A percentile compares a stretch with the other conserved stretches of the same genome.
Evolutionary conservation across 2,797 vertebrate genomes (phyloP).

Genomic region (Melanotaenia maccullochi): DNA sequence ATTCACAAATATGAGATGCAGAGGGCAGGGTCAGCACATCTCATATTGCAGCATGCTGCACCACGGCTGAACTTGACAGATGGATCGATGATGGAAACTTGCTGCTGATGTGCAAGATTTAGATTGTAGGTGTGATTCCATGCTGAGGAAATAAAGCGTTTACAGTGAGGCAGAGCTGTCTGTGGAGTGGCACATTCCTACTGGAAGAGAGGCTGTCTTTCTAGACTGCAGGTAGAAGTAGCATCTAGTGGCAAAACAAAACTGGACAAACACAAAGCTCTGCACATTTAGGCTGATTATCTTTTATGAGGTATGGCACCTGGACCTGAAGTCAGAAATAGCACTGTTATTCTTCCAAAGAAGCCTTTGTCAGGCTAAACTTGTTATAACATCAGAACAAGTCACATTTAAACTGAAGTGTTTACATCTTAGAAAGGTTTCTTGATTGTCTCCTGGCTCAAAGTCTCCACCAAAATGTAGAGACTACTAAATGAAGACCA

Average conservation of each 20-base stretch:
- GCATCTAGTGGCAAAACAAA: slow-evolving; percentile 17
- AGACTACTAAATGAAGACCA: neutral
- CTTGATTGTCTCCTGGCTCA: neutral
- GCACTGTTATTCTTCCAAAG: neutral
- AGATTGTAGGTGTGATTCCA: slow-evolving; percentile 54
- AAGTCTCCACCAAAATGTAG: neutral
- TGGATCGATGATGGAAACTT: slow-evolving; percentile 63
- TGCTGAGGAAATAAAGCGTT: slow-evolving; percentile 53
- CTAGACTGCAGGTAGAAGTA: slow-evolving; percentile 20
- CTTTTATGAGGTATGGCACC: neutral
- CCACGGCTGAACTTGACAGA: slow-evolving; percentile 22
- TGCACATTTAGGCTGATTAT: slow-evolving; percentile 18
- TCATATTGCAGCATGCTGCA: slow-evolving; percentile 4
- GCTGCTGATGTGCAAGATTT: slow-evolving; percentile 77
- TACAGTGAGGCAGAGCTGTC: slow-evolving; percentile 48
- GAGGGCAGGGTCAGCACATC: slow-evolving; percentile 35
- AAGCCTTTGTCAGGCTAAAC: too few relatives aligned
- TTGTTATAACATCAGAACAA: neutral
- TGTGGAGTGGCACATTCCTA: slow-evolving; percentile 59
- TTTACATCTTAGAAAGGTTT: neutral
- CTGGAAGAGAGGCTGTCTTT: slow-evolving; percentile 24
- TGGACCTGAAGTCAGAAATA: neutral
- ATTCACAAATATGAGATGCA: slow-evolving; percentile 8
- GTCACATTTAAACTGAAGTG: neutral
- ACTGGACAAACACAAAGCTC: slow-evolving; percentile 6